These are phyloP conservation scores for Drosophila parvula DNA, from an alignment of 1,140 invertebrate species.

Conservation along the genomic window DNA sequence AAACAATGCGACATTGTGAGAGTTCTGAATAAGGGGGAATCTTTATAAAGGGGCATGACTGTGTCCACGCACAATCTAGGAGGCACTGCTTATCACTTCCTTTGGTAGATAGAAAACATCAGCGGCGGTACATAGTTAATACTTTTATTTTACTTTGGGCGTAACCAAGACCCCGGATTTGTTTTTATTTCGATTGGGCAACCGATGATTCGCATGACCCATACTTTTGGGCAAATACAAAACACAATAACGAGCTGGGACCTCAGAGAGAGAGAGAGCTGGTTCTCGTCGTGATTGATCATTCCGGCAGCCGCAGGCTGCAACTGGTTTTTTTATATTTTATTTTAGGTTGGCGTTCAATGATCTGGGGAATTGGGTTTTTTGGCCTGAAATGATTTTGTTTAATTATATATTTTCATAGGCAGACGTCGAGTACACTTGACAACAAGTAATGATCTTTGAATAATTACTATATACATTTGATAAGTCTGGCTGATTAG, in stretches of 20 bases:
- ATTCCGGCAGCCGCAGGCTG: conserved; percentile 46
- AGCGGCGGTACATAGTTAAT: conserved; percentile 9
- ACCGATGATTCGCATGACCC: conserved; percentile 18
- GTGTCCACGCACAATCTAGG: conserved; percentile 29
- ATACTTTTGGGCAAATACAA: conserved; percentile 3
- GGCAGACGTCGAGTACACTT: conserved; percentile 6
- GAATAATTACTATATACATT: neutral
- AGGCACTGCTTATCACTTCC: conserved; percentile 47
- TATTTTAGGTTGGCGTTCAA: conserved; percentile 21
- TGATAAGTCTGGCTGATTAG: conserved; percentile 14
- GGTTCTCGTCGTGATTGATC: conserved; percentile 30
- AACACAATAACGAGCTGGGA: neutral
- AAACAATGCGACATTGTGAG: conserved; percentile 45
- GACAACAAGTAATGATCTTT: conserved; percentile 11
- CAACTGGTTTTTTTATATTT: conserved; percentile 33
- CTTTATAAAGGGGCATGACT: conserved; percentile 67
- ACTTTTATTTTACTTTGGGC: conserved; percentile 19
- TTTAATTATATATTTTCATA: conserved; percentile 19
- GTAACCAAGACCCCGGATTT: conserved; percentile 5
- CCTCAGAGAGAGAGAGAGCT: conserved; percentile 22
- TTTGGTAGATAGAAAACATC: conserved; percentile 5
- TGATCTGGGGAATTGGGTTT: conserved; percentile 34
- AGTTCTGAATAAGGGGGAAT: conserved; percentile 35
- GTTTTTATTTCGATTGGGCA: conserved; percentile 31
- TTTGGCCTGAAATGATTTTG: conserved; percentile 1